Percentiles rank a stretch among this genome's conserved stretches.
Conservation (phyloP, 2,888 invertebrate species). For the Clistopyga incitator region DNA sequence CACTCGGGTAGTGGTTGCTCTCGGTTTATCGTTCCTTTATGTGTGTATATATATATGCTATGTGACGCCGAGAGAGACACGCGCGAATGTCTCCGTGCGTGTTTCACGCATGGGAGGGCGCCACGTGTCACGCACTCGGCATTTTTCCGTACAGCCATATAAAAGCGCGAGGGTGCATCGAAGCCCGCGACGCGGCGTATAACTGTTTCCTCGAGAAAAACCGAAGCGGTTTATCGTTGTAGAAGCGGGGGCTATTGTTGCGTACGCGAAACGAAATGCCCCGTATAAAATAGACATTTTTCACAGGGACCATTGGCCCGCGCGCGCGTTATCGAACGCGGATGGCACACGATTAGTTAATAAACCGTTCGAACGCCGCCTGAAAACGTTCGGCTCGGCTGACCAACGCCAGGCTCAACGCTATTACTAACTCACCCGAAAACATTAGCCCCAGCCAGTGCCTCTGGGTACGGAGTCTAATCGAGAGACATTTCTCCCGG, state of each 20-base stretch:
- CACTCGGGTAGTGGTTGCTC: slow-evolving; percentile 49
- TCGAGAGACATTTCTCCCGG: slow-evolving; percentile 67
- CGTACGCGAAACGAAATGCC: neutral
- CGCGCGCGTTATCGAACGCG: slow-evolving; percentile 54
- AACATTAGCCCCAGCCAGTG: slow-evolving; percentile 83
- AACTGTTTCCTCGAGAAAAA: slow-evolving; percentile 34
- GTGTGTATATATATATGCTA: slow-evolving; percentile 27
- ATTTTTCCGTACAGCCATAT: slow-evolving; percentile 68
- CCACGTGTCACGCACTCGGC: slow-evolving; percentile 77
- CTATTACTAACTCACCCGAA: slow-evolving; percentile 76
- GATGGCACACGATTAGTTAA: slow-evolving; percentile 58
- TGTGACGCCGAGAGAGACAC: neutral
- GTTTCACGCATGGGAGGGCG: slow-evolving; percentile 78
- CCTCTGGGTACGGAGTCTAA: slow-evolving; percentile 76
- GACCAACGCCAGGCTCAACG: slow-evolving; percentile 73
- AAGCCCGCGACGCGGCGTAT: slow-evolving; percentile 60
- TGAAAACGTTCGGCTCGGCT: slow-evolving; percentile 65
- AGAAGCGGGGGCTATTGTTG: neutral
- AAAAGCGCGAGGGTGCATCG: slow-evolving; percentile 70
- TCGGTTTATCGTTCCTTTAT: slow-evolving; percentile 44
- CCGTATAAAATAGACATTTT: neutral
- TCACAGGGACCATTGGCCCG: slow-evolving; percentile 22
- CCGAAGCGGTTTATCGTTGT: slow-evolving; percentile 23
- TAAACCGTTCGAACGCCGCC: slow-evolving; percentile 63
- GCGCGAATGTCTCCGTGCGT: slow-evolving; percentile 13